These are phyloP conservation scores for Porites evermanni DNA, from an alignment of 92 coral and sea anemone species.

Conservation along the genomic window DNA sequence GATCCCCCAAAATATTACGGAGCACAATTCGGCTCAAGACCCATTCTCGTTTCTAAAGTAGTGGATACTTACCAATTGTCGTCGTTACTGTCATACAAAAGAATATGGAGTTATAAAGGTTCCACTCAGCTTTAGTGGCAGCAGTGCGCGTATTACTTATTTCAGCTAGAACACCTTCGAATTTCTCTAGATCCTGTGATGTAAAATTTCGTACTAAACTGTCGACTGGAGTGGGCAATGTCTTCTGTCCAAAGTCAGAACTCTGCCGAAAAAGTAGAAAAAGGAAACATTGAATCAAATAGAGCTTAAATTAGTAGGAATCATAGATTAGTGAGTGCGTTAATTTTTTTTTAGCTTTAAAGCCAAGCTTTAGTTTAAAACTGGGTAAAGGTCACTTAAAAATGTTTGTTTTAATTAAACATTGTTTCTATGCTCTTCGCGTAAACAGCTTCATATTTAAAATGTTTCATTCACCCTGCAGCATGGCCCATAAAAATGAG, in stretches of 20 bases:
- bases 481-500: too few species aligned
- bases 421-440: too few species aligned
- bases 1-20: too few species aligned
- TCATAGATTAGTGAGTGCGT: too few species aligned
- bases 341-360: too few species aligned
- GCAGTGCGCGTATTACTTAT: slow-evolving; percentile 61
- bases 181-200: slow-evolving; percentile 61
- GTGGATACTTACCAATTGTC: slow-evolving; percentile 71
- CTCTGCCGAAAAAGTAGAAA: slow-evolving; percentile 36
- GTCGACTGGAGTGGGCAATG: slow-evolving; percentile 41
- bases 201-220: slow-evolving; percentile 72
- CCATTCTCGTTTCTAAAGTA: too few species aligned
- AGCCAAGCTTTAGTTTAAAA: too few species aligned
- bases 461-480: too few species aligned
- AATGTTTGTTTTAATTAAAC: too few species aligned
- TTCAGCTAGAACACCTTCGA: slow-evolving; percentile 64
- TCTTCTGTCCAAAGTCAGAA: slow-evolving; percentile 59
- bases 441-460: too few species aligned
- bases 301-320: background rate
- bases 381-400: too few species aligned
- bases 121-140: slow-evolving; percentile 81
- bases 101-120: slow-evolving; percentile 76
- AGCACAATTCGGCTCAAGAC: too few species aligned
- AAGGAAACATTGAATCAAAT: background rate
- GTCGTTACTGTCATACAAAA: slow-evolving; percentile 91